These are phyloP conservation scores for Patiria miniata DNA, from an alignment of 35 echinoderm and acorn worm genomes.

Conservation along the genomic window DNA sequence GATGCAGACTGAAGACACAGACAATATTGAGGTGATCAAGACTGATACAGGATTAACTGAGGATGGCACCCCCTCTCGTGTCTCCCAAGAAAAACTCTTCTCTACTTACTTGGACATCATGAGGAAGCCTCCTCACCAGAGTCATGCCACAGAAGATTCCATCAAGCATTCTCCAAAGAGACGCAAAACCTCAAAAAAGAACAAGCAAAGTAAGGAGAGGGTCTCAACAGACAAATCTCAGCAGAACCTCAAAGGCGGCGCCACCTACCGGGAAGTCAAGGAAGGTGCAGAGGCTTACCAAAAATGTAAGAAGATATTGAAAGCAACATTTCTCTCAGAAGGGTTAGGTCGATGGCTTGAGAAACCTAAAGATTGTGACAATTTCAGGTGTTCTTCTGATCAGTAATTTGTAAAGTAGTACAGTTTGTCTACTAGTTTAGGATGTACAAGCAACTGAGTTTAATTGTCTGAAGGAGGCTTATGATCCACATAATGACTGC, in stretches of 20 bases:
- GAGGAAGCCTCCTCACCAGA: neutral
- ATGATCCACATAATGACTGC: too few species aligned
- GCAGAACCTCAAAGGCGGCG: neutral
- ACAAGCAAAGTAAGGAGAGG: neutral
- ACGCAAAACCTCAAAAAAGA: neutral
- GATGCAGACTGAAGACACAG: conserved; percentile 48
- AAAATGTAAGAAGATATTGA: conserved; percentile 9
- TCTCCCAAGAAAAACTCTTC: conserved; percentile 73
- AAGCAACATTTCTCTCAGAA: conserved; percentile 26
- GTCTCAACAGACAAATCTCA: neutral
- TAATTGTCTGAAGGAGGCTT: too few species aligned
- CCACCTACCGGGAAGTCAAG: conserved; percentile 1
- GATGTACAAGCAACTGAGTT: too few species aligned
- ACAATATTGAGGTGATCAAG: conserved; percentile 82
- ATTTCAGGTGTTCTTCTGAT: neutral
- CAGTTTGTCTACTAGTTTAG: neutral
- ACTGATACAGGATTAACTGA: conserved; percentile 87
- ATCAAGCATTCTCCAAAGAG: neutral
- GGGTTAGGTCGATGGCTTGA: conserved; percentile 25
- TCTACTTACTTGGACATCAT: conserved; percentile 50
- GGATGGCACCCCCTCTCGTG: conserved; percentile 49
- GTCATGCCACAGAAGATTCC: neutral
- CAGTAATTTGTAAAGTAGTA: neutral
- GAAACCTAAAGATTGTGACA: conserved; percentile 36
- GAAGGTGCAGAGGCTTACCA: conserved; percentile 18